Evolutionary conservation across 2,113 vertebrate genomes (phyloP).

Genomic region (Nerophis ophidion): DNA sequence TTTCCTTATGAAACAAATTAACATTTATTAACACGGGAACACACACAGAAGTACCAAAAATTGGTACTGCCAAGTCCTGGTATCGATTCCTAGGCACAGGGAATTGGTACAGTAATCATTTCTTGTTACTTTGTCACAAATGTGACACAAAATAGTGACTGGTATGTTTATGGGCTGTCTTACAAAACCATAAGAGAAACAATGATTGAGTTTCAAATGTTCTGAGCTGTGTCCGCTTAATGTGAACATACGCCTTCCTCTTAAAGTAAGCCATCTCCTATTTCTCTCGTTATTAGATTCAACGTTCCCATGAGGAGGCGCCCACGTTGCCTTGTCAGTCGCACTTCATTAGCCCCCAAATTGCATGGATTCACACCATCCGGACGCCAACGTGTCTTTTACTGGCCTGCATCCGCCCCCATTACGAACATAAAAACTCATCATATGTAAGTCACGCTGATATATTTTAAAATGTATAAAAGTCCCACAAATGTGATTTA

Average conservation of each 20-base stretch:
- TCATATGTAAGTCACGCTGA: conserved; percentile 11
- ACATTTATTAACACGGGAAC: too few relatives aligned
- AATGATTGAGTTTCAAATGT: too few relatives aligned
- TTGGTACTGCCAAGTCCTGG: too few relatives aligned
- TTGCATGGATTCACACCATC: conserved; percentile 65
- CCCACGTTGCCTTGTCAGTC: conserved; percentile 53
- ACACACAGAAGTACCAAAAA: too few relatives aligned
- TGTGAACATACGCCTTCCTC: conserved; percentile 19
- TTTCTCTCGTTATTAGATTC: conserved; percentile 59
- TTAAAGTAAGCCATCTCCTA: conserved; percentile 40
- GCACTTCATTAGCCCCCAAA: conserved; percentile 66
- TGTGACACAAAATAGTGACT: too few relatives aligned
- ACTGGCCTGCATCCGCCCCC: conserved; percentile 54
- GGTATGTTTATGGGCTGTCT: too few relatives aligned
- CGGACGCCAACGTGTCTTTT: conserved; percentile 56
- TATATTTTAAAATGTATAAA: neutral
- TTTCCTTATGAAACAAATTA: too few relatives aligned
- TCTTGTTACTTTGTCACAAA: too few relatives aligned
- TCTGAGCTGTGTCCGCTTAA: too few relatives aligned
- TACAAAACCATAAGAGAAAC: too few relatives aligned
- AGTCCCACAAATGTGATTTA: neutral
- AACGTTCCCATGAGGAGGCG: conserved; percentile 45
- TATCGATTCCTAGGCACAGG: too few relatives aligned
- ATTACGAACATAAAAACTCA: conserved; percentile 31
- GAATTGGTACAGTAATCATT: too few relatives aligned